Conservation (phyloP, 2,888 invertebrate species). For the Sepiola atlantica region DNA sequence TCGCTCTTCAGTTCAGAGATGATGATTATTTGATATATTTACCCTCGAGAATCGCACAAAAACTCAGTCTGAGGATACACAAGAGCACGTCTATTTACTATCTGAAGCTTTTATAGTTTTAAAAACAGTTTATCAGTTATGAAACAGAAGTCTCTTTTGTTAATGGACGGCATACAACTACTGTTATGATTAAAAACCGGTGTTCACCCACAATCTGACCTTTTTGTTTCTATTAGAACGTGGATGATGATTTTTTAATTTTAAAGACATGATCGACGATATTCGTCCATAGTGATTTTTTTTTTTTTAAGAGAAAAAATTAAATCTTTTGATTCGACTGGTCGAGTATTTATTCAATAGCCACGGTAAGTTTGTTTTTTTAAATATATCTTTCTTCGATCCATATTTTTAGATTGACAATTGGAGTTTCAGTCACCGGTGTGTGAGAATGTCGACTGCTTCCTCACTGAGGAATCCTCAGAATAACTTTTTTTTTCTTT, state of each 20-base stretch:
- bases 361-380: no score
- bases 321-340: no score
- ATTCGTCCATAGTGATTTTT: no score
- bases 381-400: no score
- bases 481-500: no score
- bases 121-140: constrained; percentile 9
- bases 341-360: no score
- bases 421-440: no score
- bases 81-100: not conserved
- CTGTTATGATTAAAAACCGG: not conserved
- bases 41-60: not conserved
- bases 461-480: no score
- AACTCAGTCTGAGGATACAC: not conserved
- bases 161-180: not conserved
- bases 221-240: not conserved
- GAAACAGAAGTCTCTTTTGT: not conserved
- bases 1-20: not conserved
- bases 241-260: not conserved
- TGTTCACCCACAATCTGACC: not conserved
- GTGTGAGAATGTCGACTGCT: no score
- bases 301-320: no score
- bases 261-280: no score
- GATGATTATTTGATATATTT: constrained; percentile 20
- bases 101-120: not conserved
- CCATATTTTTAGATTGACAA: no score